Evolutionary conservation across 2,113 vertebrate genomes (phyloP).

Genomic region (Cavia porcellus): DNA sequence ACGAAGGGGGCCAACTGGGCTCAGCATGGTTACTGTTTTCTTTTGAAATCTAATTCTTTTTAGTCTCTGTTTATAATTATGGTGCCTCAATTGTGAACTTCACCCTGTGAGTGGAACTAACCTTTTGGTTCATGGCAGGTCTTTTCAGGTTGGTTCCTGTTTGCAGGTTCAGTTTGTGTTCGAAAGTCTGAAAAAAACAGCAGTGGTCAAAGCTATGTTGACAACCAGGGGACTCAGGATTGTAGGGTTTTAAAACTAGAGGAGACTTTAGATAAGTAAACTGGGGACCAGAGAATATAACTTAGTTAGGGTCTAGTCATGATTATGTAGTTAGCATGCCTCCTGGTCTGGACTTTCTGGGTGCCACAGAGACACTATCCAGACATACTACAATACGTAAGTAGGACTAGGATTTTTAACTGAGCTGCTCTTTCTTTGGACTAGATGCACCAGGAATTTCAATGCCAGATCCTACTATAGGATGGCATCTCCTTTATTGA

Average conservation of each 20-base stretch:
- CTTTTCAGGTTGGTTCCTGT: fast-evolving
- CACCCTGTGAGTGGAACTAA: constrained; percentile 70
- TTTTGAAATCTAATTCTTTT: constrained; percentile 28
- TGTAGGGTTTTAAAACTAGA: constrained; percentile 27
- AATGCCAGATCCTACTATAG: neutral
- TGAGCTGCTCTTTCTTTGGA: neutral
- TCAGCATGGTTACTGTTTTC: neutral
- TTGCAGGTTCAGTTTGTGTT: neutral
- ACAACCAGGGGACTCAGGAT: neutral
- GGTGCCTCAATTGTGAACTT: constrained; percentile 25
- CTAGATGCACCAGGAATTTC: neutral
- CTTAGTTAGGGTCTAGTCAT: constrained; percentile 20
- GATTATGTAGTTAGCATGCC: neutral
- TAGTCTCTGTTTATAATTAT: neutral
- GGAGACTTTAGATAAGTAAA: neutral
- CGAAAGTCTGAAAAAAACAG: constrained; percentile 56
- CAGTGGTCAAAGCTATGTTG: neutral
- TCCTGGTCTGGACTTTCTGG: neutral
- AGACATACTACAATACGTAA: neutral
- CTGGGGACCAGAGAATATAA: neutral
- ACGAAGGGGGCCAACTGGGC: neutral
- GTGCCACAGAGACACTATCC: neutral
- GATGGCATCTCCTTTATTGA: neutral
- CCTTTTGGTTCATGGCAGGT: constrained; percentile 48
- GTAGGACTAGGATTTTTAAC: neutral